These are phyloP conservation scores for Psix sp. DNA, from an alignment of 1,140 invertebrate species.

Conservation along the genomic window DNA sequence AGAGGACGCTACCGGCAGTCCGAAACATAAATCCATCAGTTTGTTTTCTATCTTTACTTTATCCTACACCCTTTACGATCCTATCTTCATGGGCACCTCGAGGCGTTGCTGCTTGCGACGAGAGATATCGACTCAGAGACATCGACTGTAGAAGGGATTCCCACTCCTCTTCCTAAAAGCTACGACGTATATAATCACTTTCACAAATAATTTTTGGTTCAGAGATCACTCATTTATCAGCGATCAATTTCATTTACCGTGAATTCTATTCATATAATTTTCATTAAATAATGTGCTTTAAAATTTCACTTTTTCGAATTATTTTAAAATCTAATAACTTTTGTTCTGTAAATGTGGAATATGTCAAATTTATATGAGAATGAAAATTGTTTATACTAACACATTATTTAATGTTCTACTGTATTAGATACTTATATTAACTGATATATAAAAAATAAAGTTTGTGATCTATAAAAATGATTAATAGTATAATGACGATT, in stretches of 20 bases:
- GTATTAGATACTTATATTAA: slow-evolving; percentile 72
- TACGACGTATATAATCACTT: no score
- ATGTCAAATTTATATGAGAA: no score
- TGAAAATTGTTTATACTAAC: no score
- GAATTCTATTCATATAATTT: no score
- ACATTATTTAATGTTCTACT: no score
- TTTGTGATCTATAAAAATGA: slow-evolving; percentile 69
- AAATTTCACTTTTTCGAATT: no score
- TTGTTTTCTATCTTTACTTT: slow-evolving; percentile 70
- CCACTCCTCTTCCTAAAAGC: neutral
- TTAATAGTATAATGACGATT: slow-evolving; percentile 76
- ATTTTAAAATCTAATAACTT: no score
- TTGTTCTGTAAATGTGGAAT: no score
- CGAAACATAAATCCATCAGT: slow-evolving; percentile 73
- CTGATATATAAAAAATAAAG: slow-evolving; percentile 74
- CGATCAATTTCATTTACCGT: no score
- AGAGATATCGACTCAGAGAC: slow-evolving; percentile 58
- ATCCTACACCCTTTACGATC: slow-evolving; percentile 57
- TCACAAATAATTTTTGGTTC: no score
- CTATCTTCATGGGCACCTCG: slow-evolving; percentile 60
- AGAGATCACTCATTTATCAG: no score
- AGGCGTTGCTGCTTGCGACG: slow-evolving; percentile 59
- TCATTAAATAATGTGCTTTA: no score
- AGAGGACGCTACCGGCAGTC: slow-evolving; percentile 63
- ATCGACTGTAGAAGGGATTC: slow-evolving; percentile 40